Conservation (phyloP, 2,888 invertebrate species). For the Reticulitermes lucifugus region DNA sequence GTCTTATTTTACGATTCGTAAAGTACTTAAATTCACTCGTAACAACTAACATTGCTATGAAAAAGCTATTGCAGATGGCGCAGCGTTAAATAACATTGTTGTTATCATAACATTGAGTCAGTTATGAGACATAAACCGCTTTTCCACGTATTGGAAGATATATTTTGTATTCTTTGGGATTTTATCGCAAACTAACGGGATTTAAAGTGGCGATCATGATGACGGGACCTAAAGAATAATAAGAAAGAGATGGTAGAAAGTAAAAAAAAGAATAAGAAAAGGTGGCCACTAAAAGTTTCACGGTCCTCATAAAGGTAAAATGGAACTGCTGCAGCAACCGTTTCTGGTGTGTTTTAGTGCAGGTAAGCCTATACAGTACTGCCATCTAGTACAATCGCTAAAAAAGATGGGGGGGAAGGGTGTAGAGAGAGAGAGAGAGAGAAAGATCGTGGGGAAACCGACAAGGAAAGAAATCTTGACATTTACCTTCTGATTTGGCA, state of each 20-base stretch:
- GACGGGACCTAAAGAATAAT: conserved; percentile 37
- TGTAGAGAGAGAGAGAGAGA: background rate
- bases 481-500: conserved; percentile 37
- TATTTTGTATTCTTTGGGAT: conserved; percentile 17
- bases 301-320: conserved; percentile 40
- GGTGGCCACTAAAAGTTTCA: conserved; percentile 45
- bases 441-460: background rate
- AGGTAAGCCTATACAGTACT: conserved; percentile 18
- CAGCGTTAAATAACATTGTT: too few species aligned
- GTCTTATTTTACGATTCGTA: too few species aligned
- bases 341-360: conserved; percentile 30
- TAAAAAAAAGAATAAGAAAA: conserved; percentile 26
- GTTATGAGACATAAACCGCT: background rate
- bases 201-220: conserved; percentile 44
- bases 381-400: conserved; percentile 11
- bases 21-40: too few species aligned
- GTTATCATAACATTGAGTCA: too few species aligned
- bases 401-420: background rate
- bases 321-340: conserved; percentile 20
- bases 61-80: too few species aligned
- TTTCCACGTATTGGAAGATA: background rate
- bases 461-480: conserved; percentile 21
- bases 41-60: too few species aligned
- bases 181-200: conserved; percentile 45
- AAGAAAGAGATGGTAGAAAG: conserved; percentile 15